Evolutionary conservation across 2,888 invertebrate genomes (phyloP).

Genomic region (Lasius platythorax): DNA sequence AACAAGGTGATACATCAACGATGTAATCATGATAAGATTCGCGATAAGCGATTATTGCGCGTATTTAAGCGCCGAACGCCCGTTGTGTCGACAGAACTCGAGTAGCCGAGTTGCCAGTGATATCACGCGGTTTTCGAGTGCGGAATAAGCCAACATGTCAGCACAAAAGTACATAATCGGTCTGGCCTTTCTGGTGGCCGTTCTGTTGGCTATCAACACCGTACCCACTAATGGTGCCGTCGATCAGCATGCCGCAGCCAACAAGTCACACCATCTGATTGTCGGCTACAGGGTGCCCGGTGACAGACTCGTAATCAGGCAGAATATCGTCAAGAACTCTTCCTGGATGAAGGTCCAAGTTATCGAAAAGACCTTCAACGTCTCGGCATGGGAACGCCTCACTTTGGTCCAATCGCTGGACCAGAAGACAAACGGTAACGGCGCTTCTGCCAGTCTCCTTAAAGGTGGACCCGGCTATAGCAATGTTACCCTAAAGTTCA

Average conservation of each 20-base stretch:
- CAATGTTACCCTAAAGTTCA: slow-evolving; percentile 84
- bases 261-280: slow-evolving; percentile 74
- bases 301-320: slow-evolving; percentile 70
- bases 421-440: slow-evolving; percentile 85
- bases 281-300: slow-evolving; percentile 74
- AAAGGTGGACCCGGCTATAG: slow-evolving; percentile 84
- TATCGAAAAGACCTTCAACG: slow-evolving; percentile 73
- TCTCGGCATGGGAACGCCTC: slow-evolving; percentile 75
- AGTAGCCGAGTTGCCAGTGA: slow-evolving; percentile 1
- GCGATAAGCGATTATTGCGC: slow-evolving; percentile 62
- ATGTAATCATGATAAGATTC: slow-evolving; percentile 54
- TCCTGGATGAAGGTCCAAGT: slow-evolving; percentile 76
- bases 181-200: slow-evolving; percentile 43
- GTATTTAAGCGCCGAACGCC: slow-evolving; percentile 63
- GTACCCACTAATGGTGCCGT: slow-evolving; percentile 23
- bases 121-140: background rate
- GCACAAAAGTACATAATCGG: slow-evolving; percentile 52
- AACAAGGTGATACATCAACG: slow-evolving; percentile 17
- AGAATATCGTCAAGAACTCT: slow-evolving; percentile 76
- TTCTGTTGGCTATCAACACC: slow-evolving; percentile 38
- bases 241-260: slow-evolving; percentile 32
- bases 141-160: slow-evolving; percentile 52
- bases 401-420: slow-evolving; percentile 85
- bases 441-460: slow-evolving; percentile 84
- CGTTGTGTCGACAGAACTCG: slow-evolving; percentile 13